Conservation (phyloP, 1,140 invertebrate species). For the Solenopsis invicta region DNA sequence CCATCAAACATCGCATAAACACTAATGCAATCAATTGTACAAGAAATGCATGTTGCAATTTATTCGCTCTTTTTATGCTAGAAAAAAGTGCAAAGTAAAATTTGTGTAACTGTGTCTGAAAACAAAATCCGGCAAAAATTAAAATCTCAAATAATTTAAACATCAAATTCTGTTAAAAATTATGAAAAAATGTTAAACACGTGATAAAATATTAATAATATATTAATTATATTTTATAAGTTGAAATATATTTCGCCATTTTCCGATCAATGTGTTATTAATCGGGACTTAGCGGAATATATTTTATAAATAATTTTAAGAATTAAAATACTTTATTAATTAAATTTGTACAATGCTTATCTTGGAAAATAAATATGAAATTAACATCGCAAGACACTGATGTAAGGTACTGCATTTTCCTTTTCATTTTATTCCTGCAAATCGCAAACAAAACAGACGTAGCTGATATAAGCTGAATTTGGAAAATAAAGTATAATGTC, state of each 20-base stretch:
- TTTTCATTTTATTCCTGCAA: slow-evolving; percentile 41
- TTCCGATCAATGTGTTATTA: not conserved
- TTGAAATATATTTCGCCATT: slow-evolving; percentile 17
- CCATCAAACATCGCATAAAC: not conserved
- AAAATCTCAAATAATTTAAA: slow-evolving; percentile 20
- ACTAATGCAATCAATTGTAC: not conserved
- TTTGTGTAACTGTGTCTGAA: not conserved
- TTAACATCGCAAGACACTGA: not conserved
- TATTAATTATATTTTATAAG: not conserved
- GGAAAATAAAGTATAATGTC: slow-evolving; percentile 23
- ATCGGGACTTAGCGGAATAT: not conserved
- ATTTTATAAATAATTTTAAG: slow-evolving; percentile 9
- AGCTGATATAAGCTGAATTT: slow-evolving; percentile 45
- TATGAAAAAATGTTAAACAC: not conserved
- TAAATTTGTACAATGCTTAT: slow-evolving; percentile 6
- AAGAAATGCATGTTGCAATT: not conserved
- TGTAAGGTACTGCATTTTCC: slow-evolving; percentile 20
- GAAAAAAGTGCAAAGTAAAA: slow-evolving; percentile 5
- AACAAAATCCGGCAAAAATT: not conserved
- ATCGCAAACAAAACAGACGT: slow-evolving; percentile 43
- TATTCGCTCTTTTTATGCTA: not conserved
- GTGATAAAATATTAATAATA: not conserved
- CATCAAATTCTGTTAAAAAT: not conserved
- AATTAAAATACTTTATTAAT: slow-evolving; percentile 29
- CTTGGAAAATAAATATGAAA: slow-evolving; percentile 28